phyloP scores from a whole-genome alignment of 2,797 vertebrate genomes.

The Bufotes viridis region DNA sequence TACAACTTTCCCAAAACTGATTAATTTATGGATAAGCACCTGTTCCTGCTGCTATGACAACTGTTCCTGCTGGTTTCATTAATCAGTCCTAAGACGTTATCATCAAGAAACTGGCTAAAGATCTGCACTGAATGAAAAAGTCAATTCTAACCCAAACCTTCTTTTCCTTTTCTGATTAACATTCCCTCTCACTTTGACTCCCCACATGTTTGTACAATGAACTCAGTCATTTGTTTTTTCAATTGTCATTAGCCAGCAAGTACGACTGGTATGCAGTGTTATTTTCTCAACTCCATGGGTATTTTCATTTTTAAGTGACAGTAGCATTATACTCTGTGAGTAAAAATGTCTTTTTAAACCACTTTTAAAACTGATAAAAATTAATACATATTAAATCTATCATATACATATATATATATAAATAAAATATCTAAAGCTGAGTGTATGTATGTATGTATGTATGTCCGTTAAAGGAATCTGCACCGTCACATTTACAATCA shows the following conservation, averaged over 20 bases:
- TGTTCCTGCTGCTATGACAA: slow-evolving; percentile 57
- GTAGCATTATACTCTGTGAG: neutral
- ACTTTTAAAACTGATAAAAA: no score
- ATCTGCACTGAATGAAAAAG: slow-evolving; percentile 48
- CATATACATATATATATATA: no score
- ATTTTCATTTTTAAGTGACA: neutral
- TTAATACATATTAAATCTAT: no score
- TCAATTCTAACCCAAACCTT: slow-evolving; percentile 35
- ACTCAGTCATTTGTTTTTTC: slow-evolving; percentile 15
- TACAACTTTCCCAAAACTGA: slow-evolving; percentile 49
- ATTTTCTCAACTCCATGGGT: slow-evolving; percentile 4
- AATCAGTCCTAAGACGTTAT: slow-evolving; percentile 55
- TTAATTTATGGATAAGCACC: slow-evolving; percentile 60
- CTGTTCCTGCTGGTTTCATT: slow-evolving; percentile 57
- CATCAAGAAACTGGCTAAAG: slow-evolving; percentile 52
- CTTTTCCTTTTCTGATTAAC: slow-evolving; percentile 45
- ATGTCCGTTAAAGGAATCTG: no score
- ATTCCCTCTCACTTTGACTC: slow-evolving; percentile 26
- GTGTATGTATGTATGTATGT: no score
- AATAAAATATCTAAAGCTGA: no score
- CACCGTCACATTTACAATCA: no score
- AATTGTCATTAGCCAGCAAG: slow-evolving; percentile 4
- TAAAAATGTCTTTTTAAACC: neutral
- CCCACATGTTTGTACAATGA: slow-evolving; percentile 5
- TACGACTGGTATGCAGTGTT: neutral